A percentile compares a stretch with the other conserved stretches of the same genome.
phyloP scores from a whole-genome alignment of 2,113 vertebrate species.

The Stigmatopora argus region DNA sequence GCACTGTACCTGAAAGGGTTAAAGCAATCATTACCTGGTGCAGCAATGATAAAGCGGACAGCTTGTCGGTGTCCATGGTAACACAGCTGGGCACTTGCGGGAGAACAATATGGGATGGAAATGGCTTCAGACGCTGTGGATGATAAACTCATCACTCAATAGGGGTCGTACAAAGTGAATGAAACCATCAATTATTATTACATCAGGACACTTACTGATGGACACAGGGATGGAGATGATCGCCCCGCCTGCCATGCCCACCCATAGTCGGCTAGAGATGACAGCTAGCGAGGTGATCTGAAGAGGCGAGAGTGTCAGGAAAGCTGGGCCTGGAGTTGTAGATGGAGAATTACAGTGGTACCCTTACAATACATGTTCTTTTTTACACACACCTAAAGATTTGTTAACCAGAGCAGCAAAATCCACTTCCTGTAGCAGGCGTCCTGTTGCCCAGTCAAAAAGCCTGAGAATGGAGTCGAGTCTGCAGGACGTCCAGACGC shows the following conservation, averaged over 20 bases:
- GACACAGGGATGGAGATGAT: slow-evolving; percentile 69
- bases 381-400: slow-evolving; percentile 54
- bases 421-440: slow-evolving; percentile 72
- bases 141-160: neutral
- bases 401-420: slow-evolving; percentile 63
- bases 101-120: slow-evolving; percentile 71
- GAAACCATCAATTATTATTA: neutral
- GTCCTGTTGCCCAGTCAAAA: slow-evolving; percentile 72
- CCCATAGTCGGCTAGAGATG: slow-evolving; percentile 69
- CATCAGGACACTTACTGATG: slow-evolving; percentile 61
- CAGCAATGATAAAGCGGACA: slow-evolving; percentile 71
- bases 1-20: neutral
- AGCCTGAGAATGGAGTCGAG: slow-evolving; percentile 69
- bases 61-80: slow-evolving; percentile 74
- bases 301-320: slow-evolving; percentile 68
- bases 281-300: slow-evolving; percentile 68
- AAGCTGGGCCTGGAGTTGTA: slow-evolving; percentile 57
- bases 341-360: neutral
- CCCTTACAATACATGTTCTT: neutral
- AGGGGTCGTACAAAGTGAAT: neutral
- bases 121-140: slow-evolving; percentile 64
- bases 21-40: slow-evolving; percentile 52
- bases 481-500: slow-evolving; percentile 72
- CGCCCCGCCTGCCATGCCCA: slow-evolving; percentile 73
- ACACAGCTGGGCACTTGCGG: slow-evolving; percentile 66